Conservation (phyloP, 1,140 invertebrate species). For the Liolophura sinensis region DNA sequence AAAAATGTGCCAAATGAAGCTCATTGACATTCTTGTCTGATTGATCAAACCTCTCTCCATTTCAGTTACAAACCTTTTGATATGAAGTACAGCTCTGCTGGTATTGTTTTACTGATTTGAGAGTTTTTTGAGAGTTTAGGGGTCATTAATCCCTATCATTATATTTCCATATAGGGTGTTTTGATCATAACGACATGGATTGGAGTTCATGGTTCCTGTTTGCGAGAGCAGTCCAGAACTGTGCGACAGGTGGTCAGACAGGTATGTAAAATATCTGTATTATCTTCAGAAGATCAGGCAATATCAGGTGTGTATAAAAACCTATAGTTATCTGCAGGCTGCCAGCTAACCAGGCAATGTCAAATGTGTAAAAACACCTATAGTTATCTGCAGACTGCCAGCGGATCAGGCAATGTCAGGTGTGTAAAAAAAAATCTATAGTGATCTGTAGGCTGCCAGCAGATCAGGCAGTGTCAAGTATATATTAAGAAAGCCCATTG, state of each 20-base stretch:
- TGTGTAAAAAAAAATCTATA: too few relatives aligned
- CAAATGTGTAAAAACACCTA: background rate
- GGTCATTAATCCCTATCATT: too few relatives aligned
- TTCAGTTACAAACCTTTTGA: too few relatives aligned
- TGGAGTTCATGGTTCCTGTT: conserved; percentile 65
- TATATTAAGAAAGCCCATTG: too few relatives aligned
- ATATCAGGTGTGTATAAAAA: background rate
- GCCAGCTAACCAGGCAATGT: background rate
- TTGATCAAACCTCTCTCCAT: too few relatives aligned
- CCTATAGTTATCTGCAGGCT: background rate
- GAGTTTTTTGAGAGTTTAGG: too few relatives aligned
- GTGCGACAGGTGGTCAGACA: conserved; percentile 86
- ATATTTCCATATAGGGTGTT: background rate
- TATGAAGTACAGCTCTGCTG: background rate
- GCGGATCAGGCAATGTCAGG: too few relatives aligned
- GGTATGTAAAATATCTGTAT: conserved; percentile 54
- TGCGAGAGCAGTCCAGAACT: conserved; percentile 83
- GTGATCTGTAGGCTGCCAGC: too few relatives aligned
- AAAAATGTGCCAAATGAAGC: too few relatives aligned
- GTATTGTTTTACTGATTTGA: too few relatives aligned
- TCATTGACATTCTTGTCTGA: too few relatives aligned
- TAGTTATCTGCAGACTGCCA: background rate
- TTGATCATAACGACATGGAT: background rate
- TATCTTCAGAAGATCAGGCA: background rate
- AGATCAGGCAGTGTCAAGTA: too few relatives aligned